These are phyloP conservation scores for Rhinichthys osculus DNA, from an alignment of 2,797 vertebrate species.

Conservation along the genomic window DNA sequence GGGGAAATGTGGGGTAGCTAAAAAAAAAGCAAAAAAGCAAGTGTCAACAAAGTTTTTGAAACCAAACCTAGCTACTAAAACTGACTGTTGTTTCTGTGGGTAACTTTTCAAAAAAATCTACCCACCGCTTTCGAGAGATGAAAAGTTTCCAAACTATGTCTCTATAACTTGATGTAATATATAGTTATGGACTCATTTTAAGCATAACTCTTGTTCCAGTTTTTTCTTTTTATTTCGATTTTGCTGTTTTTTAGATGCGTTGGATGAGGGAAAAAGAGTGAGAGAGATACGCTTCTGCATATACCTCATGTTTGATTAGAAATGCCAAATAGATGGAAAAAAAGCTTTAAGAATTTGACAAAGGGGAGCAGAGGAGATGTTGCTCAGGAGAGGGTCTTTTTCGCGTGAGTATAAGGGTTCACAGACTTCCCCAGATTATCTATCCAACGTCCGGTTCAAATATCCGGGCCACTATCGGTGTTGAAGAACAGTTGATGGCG, in stretches of 20 bases:
- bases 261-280: conserved; percentile 44
- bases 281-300: conserved; percentile 63
- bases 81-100: conserved; percentile 62
- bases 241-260: conserved; percentile 10
- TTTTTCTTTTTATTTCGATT: conserved; percentile 6
- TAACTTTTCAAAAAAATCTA: background rate
- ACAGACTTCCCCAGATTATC: conserved; percentile 47
- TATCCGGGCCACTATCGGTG: conserved; percentile 14
- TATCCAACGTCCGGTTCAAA: conserved; percentile 9
- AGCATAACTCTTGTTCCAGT: conserved; percentile 14
- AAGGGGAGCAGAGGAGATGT: conserved; percentile 54
- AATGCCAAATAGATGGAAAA: conserved; percentile 79
- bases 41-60: conserved; percentile 53
- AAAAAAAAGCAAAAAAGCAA: background rate
- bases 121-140: conserved; percentile 42
- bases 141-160: conserved; percentile 17
- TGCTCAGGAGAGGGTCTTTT: conserved; percentile 57
- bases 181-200: conserved; percentile 16
- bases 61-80: conserved; percentile 67
- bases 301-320: conserved; percentile 75
- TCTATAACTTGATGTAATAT: conserved; percentile 9
- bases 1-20: conserved; percentile 69
- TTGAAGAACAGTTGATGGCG: conserved; percentile 7
- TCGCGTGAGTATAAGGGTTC: conserved; percentile 56
- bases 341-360: conserved; percentile 72